Percentiles rank a stretch among this genome's conserved stretches.
Conservation (phyloP, 64 coral and sea anemone species). For the Montipora capricornis region DNA sequence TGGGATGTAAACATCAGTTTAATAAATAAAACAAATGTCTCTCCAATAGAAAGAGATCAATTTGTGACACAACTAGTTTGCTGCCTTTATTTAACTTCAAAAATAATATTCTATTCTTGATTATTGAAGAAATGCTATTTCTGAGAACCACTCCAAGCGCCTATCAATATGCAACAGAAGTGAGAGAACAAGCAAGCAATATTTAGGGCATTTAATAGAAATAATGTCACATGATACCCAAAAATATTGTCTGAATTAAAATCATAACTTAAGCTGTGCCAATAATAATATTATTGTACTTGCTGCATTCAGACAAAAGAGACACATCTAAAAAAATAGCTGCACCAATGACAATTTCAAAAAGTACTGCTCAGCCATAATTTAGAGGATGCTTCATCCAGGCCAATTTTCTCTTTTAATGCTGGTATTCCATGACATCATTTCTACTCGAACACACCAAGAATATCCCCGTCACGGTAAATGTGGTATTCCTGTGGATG, state of each 20-base stretch:
- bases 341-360: neutral
- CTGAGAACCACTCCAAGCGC: no score
- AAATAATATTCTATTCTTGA: no score
- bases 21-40: no score
- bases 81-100: no score
- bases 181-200: no score
- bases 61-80: no score
- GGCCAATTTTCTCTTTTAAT: constrained; percentile 10
- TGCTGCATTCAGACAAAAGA: neutral
- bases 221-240: no score
- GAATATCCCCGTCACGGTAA: constrained; percentile 92
- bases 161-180: no score
- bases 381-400: neutral
- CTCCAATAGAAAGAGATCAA: no score
- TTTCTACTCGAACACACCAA: constrained; percentile 86
- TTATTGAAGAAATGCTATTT: no score
- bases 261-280: neutral
- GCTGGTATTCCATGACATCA: neutral
- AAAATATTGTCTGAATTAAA: neutral
- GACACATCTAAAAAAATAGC: neutral
- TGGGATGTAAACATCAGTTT: no score
- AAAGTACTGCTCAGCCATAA: neutral
- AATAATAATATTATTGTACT: neutral
- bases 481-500: constrained; percentile 91
- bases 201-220: no score